Base-by-base conservation (phyloP, 1,140 invertebrate species). In the Caenorhabditis brenneri region DNA sequence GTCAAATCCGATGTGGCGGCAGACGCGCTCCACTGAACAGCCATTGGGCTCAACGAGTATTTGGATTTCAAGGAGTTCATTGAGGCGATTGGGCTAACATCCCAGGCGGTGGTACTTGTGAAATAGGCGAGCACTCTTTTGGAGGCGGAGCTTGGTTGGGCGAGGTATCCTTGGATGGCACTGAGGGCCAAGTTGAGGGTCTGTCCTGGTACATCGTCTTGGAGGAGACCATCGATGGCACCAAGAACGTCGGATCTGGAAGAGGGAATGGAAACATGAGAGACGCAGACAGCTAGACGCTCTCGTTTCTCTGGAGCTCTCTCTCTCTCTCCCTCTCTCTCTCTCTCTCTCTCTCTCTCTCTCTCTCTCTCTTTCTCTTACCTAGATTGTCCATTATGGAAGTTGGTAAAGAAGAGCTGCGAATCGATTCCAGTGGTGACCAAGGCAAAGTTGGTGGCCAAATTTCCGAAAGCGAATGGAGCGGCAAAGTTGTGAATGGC, bases 301-400 rank as follows among this genome's bases (percentile, higher is more conserved):
- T n/a, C n/a, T n/a, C n/a, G n/a, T n/a, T n/a, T n/a, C n/a, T n/a
- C n/a, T n/a, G n/a, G n/a, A n/a, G n/a, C n/a, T n/a, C n/a, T n/a
- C n/a, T n/a, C n/a, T n/a, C n/a, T n/a, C n/a, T n/a, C n/a, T n/a
- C n/a, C n/a, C n/a, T n/a, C n/a, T n/a, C n/a, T n/a, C n/a, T n/a
- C n/a, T n/a, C n/a, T n/a, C n/a, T n/a, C n/a, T n/a, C n/a, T n/a
- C n/a, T n/a, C n/a, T n/a, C n/a, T n/a, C n/a, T n/a, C n/a, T n/a
- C n/a, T n/a, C n/a, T n/a, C n/a, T n/a, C 15, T 5, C 1, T n/a
- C 4, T n/a, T 16, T 12, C 2, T 27, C 10, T 12, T 65, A 42
- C 65, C 65, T 74, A 74, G 65, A 42, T 42, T 74, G 65, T 24
- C 65, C 65, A 74, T 74, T 74, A 22, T 74, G 33, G 65, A 74